Evolutionary conservation across 2,888 invertebrate species (phyloP).

Genomic region (Operophtera brumata): DNA sequence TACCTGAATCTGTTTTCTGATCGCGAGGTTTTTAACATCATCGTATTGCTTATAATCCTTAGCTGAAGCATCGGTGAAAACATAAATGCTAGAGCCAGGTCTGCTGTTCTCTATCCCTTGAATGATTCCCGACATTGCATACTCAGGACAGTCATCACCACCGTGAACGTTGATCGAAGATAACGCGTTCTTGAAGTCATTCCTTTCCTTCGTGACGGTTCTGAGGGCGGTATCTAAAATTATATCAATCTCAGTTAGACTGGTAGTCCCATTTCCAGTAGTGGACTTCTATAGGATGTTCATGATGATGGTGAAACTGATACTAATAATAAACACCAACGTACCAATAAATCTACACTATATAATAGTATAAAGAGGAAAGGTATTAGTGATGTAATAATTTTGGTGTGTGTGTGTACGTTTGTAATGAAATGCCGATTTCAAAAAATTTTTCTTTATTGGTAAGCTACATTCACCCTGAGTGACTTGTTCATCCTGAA

Average conservation of each 20-base stretch:
- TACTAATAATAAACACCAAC: not conserved
- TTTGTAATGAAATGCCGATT: no score
- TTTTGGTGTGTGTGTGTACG: no score
- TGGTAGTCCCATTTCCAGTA: not conserved
- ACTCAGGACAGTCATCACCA: constrained; percentile 55
- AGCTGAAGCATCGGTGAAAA: constrained; percentile 65
- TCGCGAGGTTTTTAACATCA: constrained; percentile 45
- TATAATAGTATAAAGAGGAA: no score
- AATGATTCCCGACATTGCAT: constrained; percentile 55
- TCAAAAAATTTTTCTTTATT: no score
- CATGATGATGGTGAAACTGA: no score
- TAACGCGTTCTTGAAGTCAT: constrained; percentile 42
- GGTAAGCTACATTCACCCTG: no score
- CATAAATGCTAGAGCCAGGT: constrained; percentile 54
- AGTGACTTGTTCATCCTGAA: no score
- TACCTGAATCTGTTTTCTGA: constrained; percentile 52
- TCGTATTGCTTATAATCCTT: constrained; percentile 41
- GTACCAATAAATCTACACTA: no score
- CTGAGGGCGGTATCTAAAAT: constrained; percentile 39
- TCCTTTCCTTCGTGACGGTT: constrained; percentile 40
- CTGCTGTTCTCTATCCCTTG: constrained; percentile 46
- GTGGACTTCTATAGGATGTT: not conserved
- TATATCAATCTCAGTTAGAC: no score
- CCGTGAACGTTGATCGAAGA: constrained; percentile 35
- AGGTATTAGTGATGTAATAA: no score